Conservation (phyloP, 1,140 invertebrate genomes). For the Euwallacea similis region DNA sequence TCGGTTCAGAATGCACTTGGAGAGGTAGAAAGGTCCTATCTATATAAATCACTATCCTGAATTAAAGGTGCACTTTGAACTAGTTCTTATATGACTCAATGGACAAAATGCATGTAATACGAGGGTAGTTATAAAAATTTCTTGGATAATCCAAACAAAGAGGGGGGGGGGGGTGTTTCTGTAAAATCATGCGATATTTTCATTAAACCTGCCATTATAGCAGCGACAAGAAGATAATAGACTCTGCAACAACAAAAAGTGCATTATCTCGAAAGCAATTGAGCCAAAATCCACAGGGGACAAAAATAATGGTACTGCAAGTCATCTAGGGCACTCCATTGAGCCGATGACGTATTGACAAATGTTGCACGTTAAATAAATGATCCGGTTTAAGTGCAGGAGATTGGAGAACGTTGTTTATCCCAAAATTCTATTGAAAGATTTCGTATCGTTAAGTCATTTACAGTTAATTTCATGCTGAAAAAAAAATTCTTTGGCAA, state of each 20-base stretch:
- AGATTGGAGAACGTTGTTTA: neutral
- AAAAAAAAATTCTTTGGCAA: too few relatives aligned
- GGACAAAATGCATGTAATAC: neutral
- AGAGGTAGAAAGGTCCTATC: constrained; percentile 10
- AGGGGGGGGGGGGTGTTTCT: neutral
- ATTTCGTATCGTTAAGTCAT: neutral
- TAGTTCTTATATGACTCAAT: constrained; percentile 17
- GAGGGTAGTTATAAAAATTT: too few relatives aligned
- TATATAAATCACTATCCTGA: constrained; percentile 17
- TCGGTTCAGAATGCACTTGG: constrained; percentile 13
- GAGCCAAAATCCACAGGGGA: constrained; percentile 21
- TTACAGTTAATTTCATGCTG: too few relatives aligned
- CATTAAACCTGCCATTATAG: constrained; percentile 12
- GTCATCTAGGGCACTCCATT: constrained; percentile 18
- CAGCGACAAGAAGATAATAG: constrained; percentile 14
- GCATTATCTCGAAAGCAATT: constrained; percentile 16
- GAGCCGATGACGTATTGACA: constrained; percentile 25
- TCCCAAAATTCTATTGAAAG: neutral
- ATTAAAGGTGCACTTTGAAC: constrained; percentile 11
- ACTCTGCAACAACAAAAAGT: constrained; percentile 17
- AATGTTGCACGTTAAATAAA: constrained; percentile 27
- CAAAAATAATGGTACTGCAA: constrained; percentile 28
- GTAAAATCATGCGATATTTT: constrained; percentile 6
- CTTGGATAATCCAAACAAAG: too few relatives aligned
- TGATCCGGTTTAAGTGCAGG: constrained; percentile 18